Percentiles rank a stretch among this genome's conserved stretches.
Evolutionary conservation across 2,797 vertebrate species (phyloP).

Genomic region (Chelon auratus): DNA sequence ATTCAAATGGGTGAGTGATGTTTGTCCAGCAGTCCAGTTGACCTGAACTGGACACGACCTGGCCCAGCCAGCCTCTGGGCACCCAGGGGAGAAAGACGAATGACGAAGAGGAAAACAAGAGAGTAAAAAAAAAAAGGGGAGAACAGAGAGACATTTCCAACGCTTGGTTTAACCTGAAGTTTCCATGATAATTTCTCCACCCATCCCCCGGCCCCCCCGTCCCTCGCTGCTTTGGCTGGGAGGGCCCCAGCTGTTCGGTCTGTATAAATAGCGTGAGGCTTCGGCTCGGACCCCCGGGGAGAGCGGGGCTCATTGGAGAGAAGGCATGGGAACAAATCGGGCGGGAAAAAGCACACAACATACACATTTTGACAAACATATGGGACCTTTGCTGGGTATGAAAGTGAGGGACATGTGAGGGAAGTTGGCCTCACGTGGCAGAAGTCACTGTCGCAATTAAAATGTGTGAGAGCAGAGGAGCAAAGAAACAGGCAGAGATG

Average conservation of each 20-base stretch:
- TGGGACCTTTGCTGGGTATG: slow-evolving; percentile 83
- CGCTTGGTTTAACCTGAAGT: slow-evolving; percentile 85
- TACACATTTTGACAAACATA: slow-evolving; percentile 87
- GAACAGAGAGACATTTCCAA: slow-evolving; percentile 77
- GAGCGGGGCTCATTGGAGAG: slow-evolving; percentile 81
- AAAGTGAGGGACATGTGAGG: slow-evolving; percentile 82
- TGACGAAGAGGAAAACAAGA: slow-evolving; percentile 40
- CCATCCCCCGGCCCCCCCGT: slow-evolving; percentile 58
- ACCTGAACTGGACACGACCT: slow-evolving; percentile 56
- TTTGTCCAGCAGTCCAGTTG: slow-evolving; percentile 45
- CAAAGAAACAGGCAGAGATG: slow-evolving; percentile 12
- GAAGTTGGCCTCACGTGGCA: slow-evolving; percentile 75
- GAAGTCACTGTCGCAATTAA: slow-evolving; percentile 56
- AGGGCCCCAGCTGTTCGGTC: slow-evolving; percentile 88
- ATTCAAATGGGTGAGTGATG: slow-evolving; percentile 34
- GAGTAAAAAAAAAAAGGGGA: slow-evolving; percentile 32
- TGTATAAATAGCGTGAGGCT: slow-evolving; percentile 88
- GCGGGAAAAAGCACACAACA: slow-evolving; percentile 84
- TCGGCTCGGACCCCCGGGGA: slow-evolving; percentile 78
- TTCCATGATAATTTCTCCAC: slow-evolving; percentile 79
- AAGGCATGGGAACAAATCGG: slow-evolving; percentile 83
- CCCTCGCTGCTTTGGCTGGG: slow-evolving; percentile 81
- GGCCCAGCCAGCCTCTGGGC: slow-evolving; percentile 40
- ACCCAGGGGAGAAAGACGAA: slow-evolving; percentile 49
- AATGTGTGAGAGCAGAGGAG: slow-evolving; percentile 47